These are phyloP conservation scores for Poecilus cupreus DNA, from an alignment of 2,888 invertebrate species.

Conservation along the genomic window DNA sequence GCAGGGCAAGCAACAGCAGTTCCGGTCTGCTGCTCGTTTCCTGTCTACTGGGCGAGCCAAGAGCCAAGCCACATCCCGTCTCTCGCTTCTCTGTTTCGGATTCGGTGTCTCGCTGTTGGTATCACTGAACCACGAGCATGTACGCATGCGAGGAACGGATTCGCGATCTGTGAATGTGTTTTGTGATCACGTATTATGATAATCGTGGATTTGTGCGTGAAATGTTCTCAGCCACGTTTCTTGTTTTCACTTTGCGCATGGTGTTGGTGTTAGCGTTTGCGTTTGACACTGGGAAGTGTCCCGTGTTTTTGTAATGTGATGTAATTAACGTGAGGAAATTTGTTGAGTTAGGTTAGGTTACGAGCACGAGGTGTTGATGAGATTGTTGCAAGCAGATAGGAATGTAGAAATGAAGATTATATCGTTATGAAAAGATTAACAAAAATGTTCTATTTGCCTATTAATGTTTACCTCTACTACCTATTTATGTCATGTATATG, in stretches of 20 bases:
- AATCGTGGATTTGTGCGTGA: not conserved
- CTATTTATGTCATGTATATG: too few species aligned
- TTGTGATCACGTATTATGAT: not conserved
- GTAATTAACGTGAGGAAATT: slow-evolving; percentile 9
- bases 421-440: too few species aligned
- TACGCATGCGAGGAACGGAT: not conserved
- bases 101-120: not conserved
- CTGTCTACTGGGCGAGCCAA: slow-evolving; percentile 28
- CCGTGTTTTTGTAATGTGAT: not conserved
- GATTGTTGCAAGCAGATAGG: not conserved
- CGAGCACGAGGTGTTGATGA: not conserved
- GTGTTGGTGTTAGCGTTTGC: too few species aligned
- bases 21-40: slow-evolving; percentile 48
- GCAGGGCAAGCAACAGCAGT: slow-evolving; percentile 16
- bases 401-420: too few species aligned
- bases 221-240: slow-evolving; percentile 9
- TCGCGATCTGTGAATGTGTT: not conserved
- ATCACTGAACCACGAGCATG: not conserved
- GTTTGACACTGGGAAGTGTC: not conserved
- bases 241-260: not conserved
- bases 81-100: too few species aligned
- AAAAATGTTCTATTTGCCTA: too few species aligned
- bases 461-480: too few species aligned
- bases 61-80: slow-evolving; percentile 14
- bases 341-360: slow-evolving; percentile 1